phyloP scores from a whole-genome alignment of 2,113 vertebrate genomes.

The Xiphias gladius region DNA sequence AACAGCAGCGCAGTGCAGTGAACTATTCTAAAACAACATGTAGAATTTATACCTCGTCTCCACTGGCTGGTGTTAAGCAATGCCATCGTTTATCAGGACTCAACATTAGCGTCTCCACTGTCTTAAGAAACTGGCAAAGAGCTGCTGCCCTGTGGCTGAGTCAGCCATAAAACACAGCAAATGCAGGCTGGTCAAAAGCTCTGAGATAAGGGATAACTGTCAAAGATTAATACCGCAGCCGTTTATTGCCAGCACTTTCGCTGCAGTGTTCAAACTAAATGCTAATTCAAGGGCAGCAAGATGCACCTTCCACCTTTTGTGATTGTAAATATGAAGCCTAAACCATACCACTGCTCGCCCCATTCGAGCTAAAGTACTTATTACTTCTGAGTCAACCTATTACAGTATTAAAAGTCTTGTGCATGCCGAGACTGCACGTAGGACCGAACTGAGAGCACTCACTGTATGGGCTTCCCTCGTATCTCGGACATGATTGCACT shows the following conservation, averaged over 20 bases:
- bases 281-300: constrained; percentile 9
- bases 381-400: background rate
- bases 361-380: background rate
- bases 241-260: constrained; percentile 36
- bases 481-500: constrained; percentile 98
- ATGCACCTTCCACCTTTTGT: constrained; percentile 16
- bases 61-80: background rate
- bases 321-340: constrained; percentile 9
- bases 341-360: background rate
- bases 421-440: background rate
- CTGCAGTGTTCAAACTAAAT: constrained; percentile 9
- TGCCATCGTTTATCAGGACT: constrained; percentile 34
- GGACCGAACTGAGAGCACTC: constrained; percentile 70
- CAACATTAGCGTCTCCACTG: constrained; percentile 18
- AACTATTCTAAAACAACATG: constrained; percentile 1
- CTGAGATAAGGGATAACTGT: constrained; percentile 40
- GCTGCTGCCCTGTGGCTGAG: constrained; percentile 37
- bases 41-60: background rate
- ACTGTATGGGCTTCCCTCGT: constrained; percentile 93
- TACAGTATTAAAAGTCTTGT: background rate
- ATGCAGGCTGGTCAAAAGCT: constrained; percentile 31
- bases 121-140: constrained; percentile 32
- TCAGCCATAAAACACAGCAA: constrained; percentile 22
- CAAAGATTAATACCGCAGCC: constrained; percentile 11
- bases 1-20: background rate